A percentile compares a stretch with the other conserved stretches of the same genome.
These are phyloP conservation scores for Anoplolepis gracilipes DNA, from an alignment of 1,140 invertebrate species.

Conservation along the genomic window DNA sequence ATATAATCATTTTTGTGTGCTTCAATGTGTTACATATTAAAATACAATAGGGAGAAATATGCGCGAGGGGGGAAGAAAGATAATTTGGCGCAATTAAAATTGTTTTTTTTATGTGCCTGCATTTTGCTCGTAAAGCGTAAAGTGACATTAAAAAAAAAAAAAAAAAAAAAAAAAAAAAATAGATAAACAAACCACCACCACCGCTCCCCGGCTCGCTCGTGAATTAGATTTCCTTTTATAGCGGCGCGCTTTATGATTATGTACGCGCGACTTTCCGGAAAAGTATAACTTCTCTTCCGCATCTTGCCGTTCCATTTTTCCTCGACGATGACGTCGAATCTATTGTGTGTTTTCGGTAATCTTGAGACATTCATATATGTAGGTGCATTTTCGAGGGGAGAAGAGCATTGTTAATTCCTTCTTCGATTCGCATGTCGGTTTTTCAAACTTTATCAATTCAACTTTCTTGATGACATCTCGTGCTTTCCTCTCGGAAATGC, in stretches of 20 bases:
- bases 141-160: constrained; percentile 17
- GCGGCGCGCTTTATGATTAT: background rate
- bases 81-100: constrained; percentile 54
- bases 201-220: constrained; percentile 73
- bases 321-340: constrained; percentile 7
- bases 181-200: constrained; percentile 63
- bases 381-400: constrained; percentile 62
- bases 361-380: constrained; percentile 17
- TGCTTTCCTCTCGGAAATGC: constrained; percentile 68
- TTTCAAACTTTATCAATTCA: background rate
- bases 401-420: background rate
- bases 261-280: constrained; percentile 22
- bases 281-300: constrained; percentile 59
- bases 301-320: background rate
- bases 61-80: constrained; percentile 23
- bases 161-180: constrained; percentile 5
- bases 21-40: constrained; percentile 10
- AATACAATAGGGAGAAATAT: constrained; percentile 34
- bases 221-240: background rate
- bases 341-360: constrained; percentile 30
- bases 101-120: constrained; percentile 47
- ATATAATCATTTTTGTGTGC: constrained; percentile 36
- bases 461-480: constrained; percentile 1
- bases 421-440: background rate
- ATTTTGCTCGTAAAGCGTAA: constrained; percentile 28